These are phyloP conservation scores for Tinea semifulvella DNA, from an alignment of 2,888 invertebrate genomes.

Conservation along the genomic window DNA sequence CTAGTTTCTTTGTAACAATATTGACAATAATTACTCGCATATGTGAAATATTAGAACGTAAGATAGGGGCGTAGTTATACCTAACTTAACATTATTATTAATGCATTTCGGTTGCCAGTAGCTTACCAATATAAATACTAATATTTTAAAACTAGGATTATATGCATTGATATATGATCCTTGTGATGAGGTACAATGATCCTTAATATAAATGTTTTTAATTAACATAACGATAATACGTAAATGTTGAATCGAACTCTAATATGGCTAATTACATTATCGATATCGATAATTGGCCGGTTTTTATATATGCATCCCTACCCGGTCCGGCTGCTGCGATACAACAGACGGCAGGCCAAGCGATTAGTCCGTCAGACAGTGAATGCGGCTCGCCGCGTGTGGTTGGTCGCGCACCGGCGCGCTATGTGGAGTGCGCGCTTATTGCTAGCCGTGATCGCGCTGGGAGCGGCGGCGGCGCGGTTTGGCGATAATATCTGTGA, in stretches of 20 bases:
- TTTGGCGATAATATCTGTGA: conserved; percentile 56
- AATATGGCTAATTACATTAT: conserved; percentile 34
- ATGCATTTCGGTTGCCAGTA: too few species aligned
- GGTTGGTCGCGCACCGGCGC: conserved; percentile 40
- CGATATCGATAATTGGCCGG: conserved; percentile 45
- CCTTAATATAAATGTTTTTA: conserved; percentile 4
- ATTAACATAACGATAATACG: neutral
- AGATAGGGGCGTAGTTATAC: too few species aligned
- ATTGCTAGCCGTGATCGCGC: conserved; percentile 63
- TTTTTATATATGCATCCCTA: conserved; percentile 37
- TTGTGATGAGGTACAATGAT: neutral
- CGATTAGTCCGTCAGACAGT: conserved; percentile 31
- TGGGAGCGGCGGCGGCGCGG: conserved; percentile 35
- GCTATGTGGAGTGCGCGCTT: conserved; percentile 54
- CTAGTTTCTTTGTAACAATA: too few species aligned
- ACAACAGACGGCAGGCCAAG: conserved; percentile 22
- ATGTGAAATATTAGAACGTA: too few species aligned
- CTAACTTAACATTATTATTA: too few species aligned
- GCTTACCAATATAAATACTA: too few species aligned
- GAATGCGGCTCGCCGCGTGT: conserved; percentile 41
- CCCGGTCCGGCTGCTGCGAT: conserved; percentile 23
- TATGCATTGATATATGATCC: too few species aligned
- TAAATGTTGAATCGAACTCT: neutral
- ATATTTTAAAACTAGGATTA: too few species aligned
- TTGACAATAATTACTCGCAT: too few species aligned